Conservation (phyloP, 2,113 vertebrate genomes). For the Indicator maculatus region DNA sequence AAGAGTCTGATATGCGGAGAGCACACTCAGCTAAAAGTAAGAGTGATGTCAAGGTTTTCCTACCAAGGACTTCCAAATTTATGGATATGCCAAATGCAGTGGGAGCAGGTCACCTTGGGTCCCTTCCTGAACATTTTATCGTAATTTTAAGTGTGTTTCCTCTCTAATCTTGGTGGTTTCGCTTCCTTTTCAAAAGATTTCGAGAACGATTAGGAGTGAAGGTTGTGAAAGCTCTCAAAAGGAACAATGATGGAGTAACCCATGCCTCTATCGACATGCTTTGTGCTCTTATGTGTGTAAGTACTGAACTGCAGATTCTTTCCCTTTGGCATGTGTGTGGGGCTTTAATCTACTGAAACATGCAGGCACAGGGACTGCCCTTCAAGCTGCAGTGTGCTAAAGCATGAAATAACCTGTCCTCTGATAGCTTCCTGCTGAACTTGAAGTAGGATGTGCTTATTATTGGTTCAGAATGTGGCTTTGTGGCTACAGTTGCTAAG, state of each 20-base stretch:
- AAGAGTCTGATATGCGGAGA: too few relatives aligned
- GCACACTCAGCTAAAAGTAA: not conserved
- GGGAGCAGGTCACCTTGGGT: not conserved
- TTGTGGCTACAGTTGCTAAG: not conserved
- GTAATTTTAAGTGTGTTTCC: not conserved
- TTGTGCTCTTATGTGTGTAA: constrained; percentile 99
- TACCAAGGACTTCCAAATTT: not conserved
- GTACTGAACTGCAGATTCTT: constrained; percentile 63
- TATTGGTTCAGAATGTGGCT: not conserved
- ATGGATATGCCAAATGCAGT: not conserved
- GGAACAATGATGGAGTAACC: constrained; percentile 92
- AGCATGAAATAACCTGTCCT: not conserved
- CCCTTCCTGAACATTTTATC: rapidly evolving
- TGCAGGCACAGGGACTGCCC: not conserved
- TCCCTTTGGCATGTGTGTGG: not conserved
- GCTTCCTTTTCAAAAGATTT: constrained; percentile 81
- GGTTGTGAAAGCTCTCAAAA: constrained; percentile 97
- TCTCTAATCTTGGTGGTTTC: not conserved
- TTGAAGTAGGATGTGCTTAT: not conserved
- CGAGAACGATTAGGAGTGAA: constrained; percentile 95
- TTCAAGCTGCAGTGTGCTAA: not conserved
- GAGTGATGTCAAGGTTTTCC: not conserved
- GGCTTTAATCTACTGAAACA: not conserved
- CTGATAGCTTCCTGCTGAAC: not conserved
- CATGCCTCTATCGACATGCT: constrained; percentile 98